A percentile compares a stretch with the other conserved stretches of the same genome.
phyloP scores from a whole-genome alignment of 2,888 invertebrate genomes.

The Thalpophila matura region DNA sequence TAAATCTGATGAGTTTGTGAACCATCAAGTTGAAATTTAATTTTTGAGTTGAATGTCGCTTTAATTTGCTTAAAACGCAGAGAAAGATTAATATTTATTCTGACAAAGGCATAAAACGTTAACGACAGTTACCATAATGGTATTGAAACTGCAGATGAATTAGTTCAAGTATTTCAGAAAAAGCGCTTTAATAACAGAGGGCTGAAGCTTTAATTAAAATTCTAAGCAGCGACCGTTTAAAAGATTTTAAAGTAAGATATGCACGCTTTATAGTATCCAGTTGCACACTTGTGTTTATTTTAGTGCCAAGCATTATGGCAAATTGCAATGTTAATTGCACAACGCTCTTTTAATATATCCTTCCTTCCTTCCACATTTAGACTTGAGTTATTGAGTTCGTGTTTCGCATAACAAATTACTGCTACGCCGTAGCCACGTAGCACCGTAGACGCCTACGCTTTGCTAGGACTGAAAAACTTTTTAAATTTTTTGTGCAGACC shows the following conservation, averaged over 20 bases:
- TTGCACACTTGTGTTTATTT: conserved; percentile 62
- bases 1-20: conserved; percentile 40
- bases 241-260: conserved; percentile 60
- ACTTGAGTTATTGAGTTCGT: conserved; percentile 82
- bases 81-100: not conserved
- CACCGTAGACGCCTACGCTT: conserved; percentile 65
- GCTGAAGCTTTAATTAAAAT: conserved; percentile 40
- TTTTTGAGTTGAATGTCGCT: conserved; percentile 32
- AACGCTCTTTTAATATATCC: conserved; percentile 78
- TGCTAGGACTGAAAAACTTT: conserved; percentile 54
- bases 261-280: conserved; percentile 52
- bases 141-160: not conserved
- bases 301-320: conserved; percentile 59
- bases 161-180: not conserved
- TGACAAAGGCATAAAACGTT: conserved; percentile 1
- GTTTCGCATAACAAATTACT: conserved; percentile 77
- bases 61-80: conserved; percentile 11
- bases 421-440: conserved; percentile 72
- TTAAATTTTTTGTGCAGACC: conserved; percentile 42
- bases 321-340: conserved; percentile 75
- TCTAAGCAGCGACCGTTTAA: conserved; percentile 41
- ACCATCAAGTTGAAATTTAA: conserved; percentile 28
- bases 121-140: not conserved
- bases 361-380: conserved; percentile 69
- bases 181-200: not conserved